These are phyloP conservation scores for Trachymyrmex cornetzi DNA, from an alignment of 1,140 invertebrate species.

Conservation along the genomic window DNA sequence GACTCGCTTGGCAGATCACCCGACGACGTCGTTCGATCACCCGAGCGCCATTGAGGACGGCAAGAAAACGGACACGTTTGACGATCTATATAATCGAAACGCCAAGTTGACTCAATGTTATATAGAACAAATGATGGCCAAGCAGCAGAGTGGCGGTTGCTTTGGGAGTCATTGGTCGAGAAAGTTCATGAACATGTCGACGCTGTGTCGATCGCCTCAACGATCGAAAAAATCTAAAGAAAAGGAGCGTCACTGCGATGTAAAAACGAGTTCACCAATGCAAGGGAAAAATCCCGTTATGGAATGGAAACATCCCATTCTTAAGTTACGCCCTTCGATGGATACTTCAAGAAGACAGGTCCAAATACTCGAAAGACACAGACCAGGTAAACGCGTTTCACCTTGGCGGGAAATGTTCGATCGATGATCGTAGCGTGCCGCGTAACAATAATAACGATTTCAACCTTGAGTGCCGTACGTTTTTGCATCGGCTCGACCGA, in stretches of 20 bases:
- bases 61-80: slow-evolving; percentile 15
- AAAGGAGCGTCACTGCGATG: no score
- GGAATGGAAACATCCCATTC: neutral
- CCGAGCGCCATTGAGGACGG: neutral
- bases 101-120: neutral
- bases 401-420: slow-evolving; percentile 39
- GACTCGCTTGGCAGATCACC: neutral
- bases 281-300: no score
- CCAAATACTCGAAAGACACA: neutral
- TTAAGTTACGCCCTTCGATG: neutral
- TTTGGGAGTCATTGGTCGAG: neutral
- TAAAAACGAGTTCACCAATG: neutral
- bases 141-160: neutral
- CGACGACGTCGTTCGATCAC: neutral
- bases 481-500: slow-evolving; percentile 28
- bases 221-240: neutral
- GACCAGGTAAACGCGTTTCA: slow-evolving; percentile 33
- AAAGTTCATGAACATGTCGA: neutral
- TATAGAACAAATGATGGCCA: neutral
- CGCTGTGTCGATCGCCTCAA: neutral
- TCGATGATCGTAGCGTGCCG: slow-evolving; percentile 54
- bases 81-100: neutral
- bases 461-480: slow-evolving; percentile 43
- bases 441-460: slow-evolving; percentile 48
- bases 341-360: neutral